Evolutionary conservation across 1,140 invertebrate genomes (phyloP), one percentile per base, ranked within the genome.

Genomic region (Wiebesia pumilae): DNA sequence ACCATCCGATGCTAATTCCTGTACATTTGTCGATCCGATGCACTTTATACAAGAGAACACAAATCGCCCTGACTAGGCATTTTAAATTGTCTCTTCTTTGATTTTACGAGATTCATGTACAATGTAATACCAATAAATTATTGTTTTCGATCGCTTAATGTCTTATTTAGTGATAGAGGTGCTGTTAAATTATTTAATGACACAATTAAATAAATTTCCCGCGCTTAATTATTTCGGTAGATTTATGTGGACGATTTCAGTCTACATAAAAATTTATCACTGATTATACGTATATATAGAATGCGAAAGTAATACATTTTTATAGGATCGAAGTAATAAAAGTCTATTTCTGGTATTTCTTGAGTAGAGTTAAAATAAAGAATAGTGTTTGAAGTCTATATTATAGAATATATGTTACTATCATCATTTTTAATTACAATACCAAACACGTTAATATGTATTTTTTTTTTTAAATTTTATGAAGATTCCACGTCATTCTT

Each of bases 101-200:
- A 51, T 79, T 84, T 84, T 47, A 84, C 83, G 58, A 84, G 73
- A 27, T 84, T 84, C 75, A 47, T 77, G 69, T 33, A 54, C 73
- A 47, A 58, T 77, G 33, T 19, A 2, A 65, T 38, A 24, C 35
- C 51, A 75, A 78, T 78, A 58, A 75, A 71, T 27, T 35, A n/a
- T 75, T 71, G 47, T 83, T 78, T 78, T 84, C 38, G 71, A 78
- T 27, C 51, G 58, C 51, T 78, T 38, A 47, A 84, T 79, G 75
- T 84, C 75, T 79, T 84, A 79, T 79, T 84, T 84, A 79, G 35
- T 1, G 58, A 81, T 65, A 10, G 54, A 75, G 73, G 54, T 65
- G 30, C 10, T 21, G 38, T 81, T 65, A 81, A 43, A 47, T 79
- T 65, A 35, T 69, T 81, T 81, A 58, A 69, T 21, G 58, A 33